Percentiles rank a stretch among this genome's conserved stretches.
phyloP scores from a whole-genome alignment of 2,797 vertebrate genomes.

The Margarornis squamiger region DNA sequence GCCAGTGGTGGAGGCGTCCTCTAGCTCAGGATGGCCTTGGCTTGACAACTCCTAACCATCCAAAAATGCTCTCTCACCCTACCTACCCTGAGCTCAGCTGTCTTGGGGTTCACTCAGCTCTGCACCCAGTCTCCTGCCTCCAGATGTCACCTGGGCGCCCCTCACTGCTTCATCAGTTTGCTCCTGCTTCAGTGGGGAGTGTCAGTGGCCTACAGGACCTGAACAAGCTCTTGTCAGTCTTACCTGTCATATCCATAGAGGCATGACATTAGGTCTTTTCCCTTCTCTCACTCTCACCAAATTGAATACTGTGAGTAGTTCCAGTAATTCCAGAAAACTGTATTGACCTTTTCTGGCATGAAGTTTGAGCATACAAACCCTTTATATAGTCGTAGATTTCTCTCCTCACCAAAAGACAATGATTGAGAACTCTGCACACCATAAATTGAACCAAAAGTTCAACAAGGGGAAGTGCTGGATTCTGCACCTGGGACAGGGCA shows the following conservation, averaged over 20 bases:
- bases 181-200: not conserved
- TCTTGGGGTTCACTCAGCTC: not conserved
- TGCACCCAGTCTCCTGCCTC: not conserved
- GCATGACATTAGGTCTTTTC: not conserved
- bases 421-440: rapidly evolving
- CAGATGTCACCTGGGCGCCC: not conserved
- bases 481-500: not conserved
- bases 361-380: not conserved
- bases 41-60: not conserved
- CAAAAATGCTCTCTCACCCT: not conserved
- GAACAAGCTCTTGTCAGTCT: not conserved
- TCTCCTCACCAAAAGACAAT: not conserved
- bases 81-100: not conserved
- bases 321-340: not conserved
- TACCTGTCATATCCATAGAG: not conserved
- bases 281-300: not conserved
- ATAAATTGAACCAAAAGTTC: not conserved
- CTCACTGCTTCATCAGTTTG: not conserved
- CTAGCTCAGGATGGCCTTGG: not conserved
- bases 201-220: not conserved
- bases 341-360: not conserved
- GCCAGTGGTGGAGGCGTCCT: rapidly evolving
- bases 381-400: not conserved
- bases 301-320: not conserved
- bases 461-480: not conserved